phyloP scores from a whole-genome alignment of 64 coral and sea anemone species.

The Dendronephthya gigantea region DNA sequence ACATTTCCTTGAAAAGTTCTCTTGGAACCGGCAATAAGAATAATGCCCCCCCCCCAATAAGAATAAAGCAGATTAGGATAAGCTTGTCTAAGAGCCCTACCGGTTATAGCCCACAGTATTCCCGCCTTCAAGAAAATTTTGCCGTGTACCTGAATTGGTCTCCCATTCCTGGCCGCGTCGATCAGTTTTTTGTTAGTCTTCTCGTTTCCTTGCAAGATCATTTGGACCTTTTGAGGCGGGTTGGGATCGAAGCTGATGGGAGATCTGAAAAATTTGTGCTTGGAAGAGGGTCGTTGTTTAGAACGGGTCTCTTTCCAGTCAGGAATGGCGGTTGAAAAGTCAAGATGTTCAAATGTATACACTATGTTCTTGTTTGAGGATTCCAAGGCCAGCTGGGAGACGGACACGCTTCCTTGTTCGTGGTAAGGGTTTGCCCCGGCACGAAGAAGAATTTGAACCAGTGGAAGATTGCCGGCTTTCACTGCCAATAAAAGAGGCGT shows the following conservation, averaged over 20 bases:
- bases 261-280: not conserved
- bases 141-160: not conserved
- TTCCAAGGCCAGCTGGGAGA: not conserved
- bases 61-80: no score
- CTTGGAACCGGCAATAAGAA: no score
- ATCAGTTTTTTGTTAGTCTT: not conserved
- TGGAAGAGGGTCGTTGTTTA: not conserved
- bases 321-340: not conserved
- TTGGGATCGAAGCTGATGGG: not conserved
- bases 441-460: not conserved
- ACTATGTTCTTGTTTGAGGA: not conserved
- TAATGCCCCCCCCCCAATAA: no score
- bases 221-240: not conserved
- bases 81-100: no score
- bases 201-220: not conserved
- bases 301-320: not conserved
- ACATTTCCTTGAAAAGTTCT: no score
- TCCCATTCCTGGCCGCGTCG: not conserved
- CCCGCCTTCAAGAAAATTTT: not conserved
- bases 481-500: not conserved
- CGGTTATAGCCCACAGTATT: not conserved
- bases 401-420: not conserved
- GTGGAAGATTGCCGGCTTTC: not conserved
- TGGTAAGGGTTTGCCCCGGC: constrained; percentile 9
- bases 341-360: not conserved